A percentile compares a stretch with the other conserved stretches of the same genome.
phyloP scores from a whole-genome alignment of 2,113 vertebrate genomes.

The Mirounga angustirostris region DNA sequence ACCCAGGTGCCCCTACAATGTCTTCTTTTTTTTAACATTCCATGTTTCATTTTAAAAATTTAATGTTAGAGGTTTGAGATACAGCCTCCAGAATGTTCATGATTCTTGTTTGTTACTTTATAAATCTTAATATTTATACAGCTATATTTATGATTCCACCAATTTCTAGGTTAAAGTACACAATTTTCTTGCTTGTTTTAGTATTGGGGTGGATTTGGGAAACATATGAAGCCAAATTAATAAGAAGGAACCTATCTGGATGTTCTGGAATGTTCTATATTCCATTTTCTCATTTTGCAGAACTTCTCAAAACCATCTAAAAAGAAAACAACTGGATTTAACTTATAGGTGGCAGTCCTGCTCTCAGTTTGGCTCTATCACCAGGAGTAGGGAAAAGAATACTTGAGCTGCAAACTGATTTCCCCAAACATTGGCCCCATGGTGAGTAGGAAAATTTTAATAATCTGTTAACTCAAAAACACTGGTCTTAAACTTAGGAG shows the following conservation, averaged over 20 bases:
- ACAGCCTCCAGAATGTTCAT: background rate
- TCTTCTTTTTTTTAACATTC: background rate
- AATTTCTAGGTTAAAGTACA: slow-evolving; percentile 8
- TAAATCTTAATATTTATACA: background rate
- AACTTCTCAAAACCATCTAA: slow-evolving; percentile 35
- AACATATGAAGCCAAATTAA: slow-evolving; percentile 32
- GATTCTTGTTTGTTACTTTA: background rate
- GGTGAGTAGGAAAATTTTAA: background rate
- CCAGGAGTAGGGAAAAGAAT: background rate
- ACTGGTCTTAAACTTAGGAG: background rate
- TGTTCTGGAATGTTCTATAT: slow-evolving; percentile 15
- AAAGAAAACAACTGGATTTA: slow-evolving; percentile 40
- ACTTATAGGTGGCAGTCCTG: slow-evolving; percentile 37
- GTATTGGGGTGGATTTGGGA: background rate
- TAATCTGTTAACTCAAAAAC: background rate
- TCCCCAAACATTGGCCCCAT: background rate
- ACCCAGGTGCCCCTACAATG: no score
- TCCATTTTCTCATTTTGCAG: slow-evolving; percentile 55
- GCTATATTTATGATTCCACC: background rate
- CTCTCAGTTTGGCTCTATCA: slow-evolving; percentile 18
- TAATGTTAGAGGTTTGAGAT: background rate
- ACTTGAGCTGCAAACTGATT: background rate
- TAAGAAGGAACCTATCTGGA: slow-evolving; percentile 17
- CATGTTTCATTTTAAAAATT: background rate
- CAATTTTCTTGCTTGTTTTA: slow-evolving; percentile 28